phyloP scores from a whole-genome alignment of 2,888 invertebrate species.

The Phengaris arion region DNA sequence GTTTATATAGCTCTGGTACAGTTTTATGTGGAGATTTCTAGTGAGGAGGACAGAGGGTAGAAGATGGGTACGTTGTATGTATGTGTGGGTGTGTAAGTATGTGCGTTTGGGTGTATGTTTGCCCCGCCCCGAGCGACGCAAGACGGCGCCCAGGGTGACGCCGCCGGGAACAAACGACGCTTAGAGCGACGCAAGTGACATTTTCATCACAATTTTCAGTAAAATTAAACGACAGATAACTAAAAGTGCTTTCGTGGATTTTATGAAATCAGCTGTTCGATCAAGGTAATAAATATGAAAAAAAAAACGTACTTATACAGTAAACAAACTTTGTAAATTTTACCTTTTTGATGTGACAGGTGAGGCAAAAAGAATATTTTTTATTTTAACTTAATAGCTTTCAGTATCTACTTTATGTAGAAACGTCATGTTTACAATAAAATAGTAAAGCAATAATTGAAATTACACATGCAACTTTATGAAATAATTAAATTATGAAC shows the following conservation, averaged over 20 bases:
- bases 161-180: constrained; percentile 47
- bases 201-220: constrained; percentile 29
- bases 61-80: constrained; percentile 28
- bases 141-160: constrained; percentile 60
- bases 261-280: background rate
- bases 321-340: background rate
- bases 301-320: background rate
- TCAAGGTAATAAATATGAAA: background rate
- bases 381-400: no score
- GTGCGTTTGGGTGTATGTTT: constrained; percentile 46
- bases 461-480: no score
- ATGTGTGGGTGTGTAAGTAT: constrained; percentile 37
- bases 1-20: constrained; percentile 27
- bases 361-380: no score
- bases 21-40: constrained; percentile 38
- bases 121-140: constrained; percentile 66
- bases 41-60: constrained; percentile 32
- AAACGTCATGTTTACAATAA: background rate
- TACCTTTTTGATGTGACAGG: no score
- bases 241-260: background rate
- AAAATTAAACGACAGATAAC: background rate
- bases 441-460: background rate
- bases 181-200: constrained; percentile 47
- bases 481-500: background rate
- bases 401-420: background rate